Conservation (phyloP, 2,113 vertebrate species). For the Chaetodon auriga region DNA sequence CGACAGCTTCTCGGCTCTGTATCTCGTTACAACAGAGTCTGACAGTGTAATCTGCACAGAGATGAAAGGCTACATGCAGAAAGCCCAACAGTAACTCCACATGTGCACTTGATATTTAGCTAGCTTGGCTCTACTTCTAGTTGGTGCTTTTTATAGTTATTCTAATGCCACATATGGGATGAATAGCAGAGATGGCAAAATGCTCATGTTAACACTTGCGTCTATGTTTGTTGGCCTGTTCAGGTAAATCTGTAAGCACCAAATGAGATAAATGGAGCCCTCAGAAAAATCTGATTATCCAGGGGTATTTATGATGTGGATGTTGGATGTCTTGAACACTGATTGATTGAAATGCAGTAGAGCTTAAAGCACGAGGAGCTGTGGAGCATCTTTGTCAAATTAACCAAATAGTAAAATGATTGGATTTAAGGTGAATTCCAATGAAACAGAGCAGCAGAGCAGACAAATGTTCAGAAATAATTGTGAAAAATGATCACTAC, state of each 20-base stretch:
- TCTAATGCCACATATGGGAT: not conserved
- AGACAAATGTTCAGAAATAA: too few relatives aligned
- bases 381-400: not conserved
- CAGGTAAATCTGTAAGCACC: not conserved
- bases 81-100: not conserved
- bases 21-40: conserved; percentile 25
- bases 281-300: too few relatives aligned
- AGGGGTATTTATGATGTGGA: not conserved
- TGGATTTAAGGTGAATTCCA: too few relatives aligned
- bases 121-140: not conserved
- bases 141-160: not conserved
- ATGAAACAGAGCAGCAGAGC: too few relatives aligned
- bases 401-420: not conserved
- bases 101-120: conserved; percentile 5
- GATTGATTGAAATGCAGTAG: not conserved
- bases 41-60: conserved; percentile 40
- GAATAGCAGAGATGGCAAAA: not conserved
- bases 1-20: conserved; percentile 32
- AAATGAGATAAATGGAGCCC: not conserved
- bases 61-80: conserved; percentile 13
- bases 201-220: not conserved
- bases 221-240: not conserved
- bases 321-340: too few relatives aligned
- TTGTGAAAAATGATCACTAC: too few relatives aligned
- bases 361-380: not conserved